Base-by-base conservation (phyloP, 1,140 invertebrate species). In the Temnothorax curvispinosus region DNA sequence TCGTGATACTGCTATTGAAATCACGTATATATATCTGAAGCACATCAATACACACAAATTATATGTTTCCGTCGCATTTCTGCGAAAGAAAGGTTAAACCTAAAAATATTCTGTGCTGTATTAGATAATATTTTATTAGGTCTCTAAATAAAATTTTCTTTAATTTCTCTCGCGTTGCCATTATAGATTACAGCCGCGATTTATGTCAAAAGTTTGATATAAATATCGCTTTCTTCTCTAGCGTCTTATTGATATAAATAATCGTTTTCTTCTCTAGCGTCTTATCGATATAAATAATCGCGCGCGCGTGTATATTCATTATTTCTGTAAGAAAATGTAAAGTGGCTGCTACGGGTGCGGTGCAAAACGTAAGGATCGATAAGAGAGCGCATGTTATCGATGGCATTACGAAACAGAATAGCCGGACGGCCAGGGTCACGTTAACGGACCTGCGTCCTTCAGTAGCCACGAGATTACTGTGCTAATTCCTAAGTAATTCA, bases 311-410 rank as follows among this genome's bases (percentile, higher is more conserved):
- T 81, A 54, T 69, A 56, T 67, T 69, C 64, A 81, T 81, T 81
- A 81, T 81, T 81, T 58, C 78, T 71, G 35, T 67, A 81, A 81
- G 78, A 81, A 81, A 81, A 81, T 81, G 47, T 69, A 81, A 81
- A 56, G 47, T 80, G 50, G 13, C 60, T 15, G 38, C 41, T 38
- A 41, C 32, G 38, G 35, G 3, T 18, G 50, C 15, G 38, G 65
- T 69, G 35, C 9, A 69, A 67, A 69, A 69, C 54, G 18, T 81
- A 81, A 71, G 9, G 52, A 38, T 81, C 78, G 78, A 81, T 81
- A 81, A 81, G 21, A 71, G 18, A 35, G 47, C 62, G 50, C 65
- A 71, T 13, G 50, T 81, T 81, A 81, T 81, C 65, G 50, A 56
- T 71, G 50, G 50, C 64, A 71, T 71, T 81, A 71, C 35, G 78